Conservation (phyloP, 30 jellyfish, hydroid and myxozoan genomes). For the Hydractinia symbiolongicarpus region DNA sequence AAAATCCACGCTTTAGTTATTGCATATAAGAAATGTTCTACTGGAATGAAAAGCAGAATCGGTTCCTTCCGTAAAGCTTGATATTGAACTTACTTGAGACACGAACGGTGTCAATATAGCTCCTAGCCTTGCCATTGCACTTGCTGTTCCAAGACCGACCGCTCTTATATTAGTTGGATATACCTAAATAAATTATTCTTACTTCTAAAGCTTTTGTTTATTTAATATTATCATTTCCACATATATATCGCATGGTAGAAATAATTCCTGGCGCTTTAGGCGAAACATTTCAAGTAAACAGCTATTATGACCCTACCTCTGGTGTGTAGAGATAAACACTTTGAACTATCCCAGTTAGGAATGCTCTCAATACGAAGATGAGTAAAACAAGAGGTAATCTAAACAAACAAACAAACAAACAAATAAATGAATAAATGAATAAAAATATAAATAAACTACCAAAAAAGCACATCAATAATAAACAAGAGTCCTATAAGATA, state of each 20-base stretch:
- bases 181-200: constrained; percentile 9
- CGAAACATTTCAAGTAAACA: background rate
- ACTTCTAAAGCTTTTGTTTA: background rate
- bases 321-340: constrained; percentile 41
- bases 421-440: too few relatives aligned
- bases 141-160: constrained; percentile 38
- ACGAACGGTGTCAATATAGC: constrained; percentile 42
- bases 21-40: too few relatives aligned
- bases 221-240: background rate
- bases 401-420: background rate
- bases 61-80: too few relatives aligned
- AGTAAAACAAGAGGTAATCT: constrained; percentile 5
- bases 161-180: constrained; percentile 45
- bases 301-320: constrained; percentile 27
- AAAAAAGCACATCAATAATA: background rate
- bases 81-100: constrained; percentile 20
- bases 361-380: constrained; percentile 33
- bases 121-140: constrained; percentile 33
- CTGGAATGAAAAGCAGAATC: too few relatives aligned
- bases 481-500: background rate
- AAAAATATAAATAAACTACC: too few relatives aligned
- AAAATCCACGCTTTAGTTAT: too few relatives aligned
- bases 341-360: constrained; percentile 34
- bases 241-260: too few relatives aligned
- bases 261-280: background rate